These are phyloP conservation scores for Meiosimyza decipiens DNA, from an alignment of 2,888 invertebrate genomes.

Conservation along the genomic window DNA sequence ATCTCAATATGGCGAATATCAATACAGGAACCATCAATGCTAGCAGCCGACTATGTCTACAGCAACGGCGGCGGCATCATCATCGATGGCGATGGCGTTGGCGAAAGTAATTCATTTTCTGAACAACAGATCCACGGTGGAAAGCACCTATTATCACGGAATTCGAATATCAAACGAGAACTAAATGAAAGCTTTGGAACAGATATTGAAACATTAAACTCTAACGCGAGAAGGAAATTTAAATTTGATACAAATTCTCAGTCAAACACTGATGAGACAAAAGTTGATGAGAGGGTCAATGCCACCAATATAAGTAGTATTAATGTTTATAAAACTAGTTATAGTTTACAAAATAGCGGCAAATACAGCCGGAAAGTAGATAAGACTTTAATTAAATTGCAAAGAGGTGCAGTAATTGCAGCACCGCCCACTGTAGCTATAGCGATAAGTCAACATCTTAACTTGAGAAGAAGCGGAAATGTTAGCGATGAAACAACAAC, in stretches of 20 bases:
- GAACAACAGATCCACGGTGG: constrained; percentile 38
- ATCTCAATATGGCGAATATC: constrained; percentile 66
- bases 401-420: background rate
- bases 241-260: constrained; percentile 7
- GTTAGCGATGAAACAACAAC: background rate
- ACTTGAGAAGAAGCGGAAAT: background rate
- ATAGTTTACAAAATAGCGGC: constrained; percentile 7
- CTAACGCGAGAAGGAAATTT: background rate
- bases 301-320: constrained; percentile 3
- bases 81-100: background rate
- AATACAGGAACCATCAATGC: constrained; percentile 59
- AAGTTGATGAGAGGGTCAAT: background rate
- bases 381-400: constrained; percentile 1
- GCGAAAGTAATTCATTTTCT: background rate
- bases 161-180: constrained; percentile 11
- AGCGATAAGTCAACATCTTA: constrained; percentile 4
- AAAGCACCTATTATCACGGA: constrained; percentile 42
- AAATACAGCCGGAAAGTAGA: constrained; percentile 1
- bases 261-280: background rate
- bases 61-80: constrained; percentile 40
- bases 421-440: background rate
- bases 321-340: constrained; percentile 1
- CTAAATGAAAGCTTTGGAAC: constrained; percentile 7
- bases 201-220: constrained; percentile 23
- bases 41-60: constrained; percentile 48